Base-by-base conservation (phyloP, 2,113 vertebrate genomes). In the Sinocyclocheilus rhinocerous region DNA sequence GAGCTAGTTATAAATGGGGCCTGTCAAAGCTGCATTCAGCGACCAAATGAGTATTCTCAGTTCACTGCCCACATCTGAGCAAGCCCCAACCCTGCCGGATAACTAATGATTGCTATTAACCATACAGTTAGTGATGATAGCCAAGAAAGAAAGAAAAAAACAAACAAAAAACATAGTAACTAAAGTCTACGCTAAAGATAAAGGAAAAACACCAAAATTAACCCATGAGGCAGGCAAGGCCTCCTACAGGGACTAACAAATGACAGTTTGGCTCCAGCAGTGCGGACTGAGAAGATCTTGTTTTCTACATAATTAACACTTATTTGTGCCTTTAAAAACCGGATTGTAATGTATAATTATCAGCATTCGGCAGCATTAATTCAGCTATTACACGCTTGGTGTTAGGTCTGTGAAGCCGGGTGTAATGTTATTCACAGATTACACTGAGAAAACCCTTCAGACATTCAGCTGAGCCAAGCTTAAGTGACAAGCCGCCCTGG, bases 31-130 rank as follows among this genome's bases (percentile, higher is more conserved):
- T 93, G 96, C 96, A 97, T 97, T 98, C 97, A 96, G 95, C 95
- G 95, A 96, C 97, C 97, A 99, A 97, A 99, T 98, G 96, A 98
- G 96, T 97, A 97, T 97, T 98, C 96, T 97, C 97, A 98, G 97
- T 97, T 97, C 96, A 97, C 95, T 97, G 97, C 95, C 95, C 95
- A 92, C 96, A 96, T 96, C 96, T 97, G 96, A 95, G 95, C 95
- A 96, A 45, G 97, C 96, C 93, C 94, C 94, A 96, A 95, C 96
- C 93, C 95, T 94, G 96, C 96, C 92, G 95, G 96, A 96, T 96
- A 97, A 98, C 97, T 97, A 98, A 98, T 97, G 96, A 96, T 98
- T 96, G 96, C 96, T 96, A 97, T 97, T 97, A 97, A 96, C 96
- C 93, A 94, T 96, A 95, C 95, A 96, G 96, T 96, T 97, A 95